Evolutionary conservation across 2,888 invertebrate genomes (phyloP).

Genomic region (Spodoptera picta): DNA sequence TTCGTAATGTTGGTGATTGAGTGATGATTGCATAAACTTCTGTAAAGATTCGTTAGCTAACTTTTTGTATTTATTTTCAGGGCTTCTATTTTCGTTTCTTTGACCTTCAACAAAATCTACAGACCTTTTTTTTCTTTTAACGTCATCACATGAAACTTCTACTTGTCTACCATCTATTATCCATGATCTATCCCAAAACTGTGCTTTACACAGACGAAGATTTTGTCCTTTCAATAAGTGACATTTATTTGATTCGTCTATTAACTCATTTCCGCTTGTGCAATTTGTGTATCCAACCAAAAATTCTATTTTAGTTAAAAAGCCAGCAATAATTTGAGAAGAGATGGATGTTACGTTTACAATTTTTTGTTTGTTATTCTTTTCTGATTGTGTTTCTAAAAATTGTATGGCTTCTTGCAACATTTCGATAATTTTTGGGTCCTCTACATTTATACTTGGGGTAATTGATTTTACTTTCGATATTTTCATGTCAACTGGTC

Average conservation of each 20-base stretch:
- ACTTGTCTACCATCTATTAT: conserved; percentile 80
- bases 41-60: conserved; percentile 64
- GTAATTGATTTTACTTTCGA: conserved; percentile 47
- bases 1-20: conserved; percentile 45
- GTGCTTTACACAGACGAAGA: conserved; percentile 68
- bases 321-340: conserved; percentile 87
- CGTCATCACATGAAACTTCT: conserved; percentile 71
- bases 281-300: conserved; percentile 89
- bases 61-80: conserved; percentile 47
- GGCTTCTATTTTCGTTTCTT: conserved; percentile 41
- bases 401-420: conserved; percentile 74
- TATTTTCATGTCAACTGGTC: conserved; percentile 67
- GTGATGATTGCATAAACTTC: conserved; percentile 57
- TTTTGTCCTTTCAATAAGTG: conserved; percentile 68
- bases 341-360: conserved; percentile 80
- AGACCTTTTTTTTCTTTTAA: conserved; percentile 54
- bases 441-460: conserved; percentile 55
- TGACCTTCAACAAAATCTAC: conserved; percentile 43
- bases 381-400: conserved; percentile 76
- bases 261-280: conserved; percentile 67
- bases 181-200: conserved; percentile 90
- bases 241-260: conserved; percentile 62
- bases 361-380: conserved; percentile 73
- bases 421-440: conserved; percentile 70
- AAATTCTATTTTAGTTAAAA: conserved; percentile 88